These are phyloP conservation scores for Piezodorus guildinii DNA, from an alignment of 1,140 invertebrate genomes.

Conservation along the genomic window DNA sequence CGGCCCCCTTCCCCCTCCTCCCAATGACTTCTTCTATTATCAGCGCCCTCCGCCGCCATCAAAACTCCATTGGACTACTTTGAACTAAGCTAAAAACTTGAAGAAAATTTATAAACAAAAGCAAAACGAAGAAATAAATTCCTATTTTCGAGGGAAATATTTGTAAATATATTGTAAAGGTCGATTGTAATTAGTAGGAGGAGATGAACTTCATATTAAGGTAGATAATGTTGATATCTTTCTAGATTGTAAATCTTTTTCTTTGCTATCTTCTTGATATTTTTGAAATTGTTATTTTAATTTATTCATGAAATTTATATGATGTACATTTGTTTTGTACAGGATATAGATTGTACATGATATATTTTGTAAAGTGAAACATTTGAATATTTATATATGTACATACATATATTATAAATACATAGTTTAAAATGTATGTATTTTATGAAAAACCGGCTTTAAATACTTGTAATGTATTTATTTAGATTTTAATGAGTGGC, in stretches of 20 bases:
- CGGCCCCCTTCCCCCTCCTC: neutral
- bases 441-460: neutral
- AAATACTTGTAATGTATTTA: neutral
- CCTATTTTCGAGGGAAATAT: neutral
- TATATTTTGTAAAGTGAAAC: conserved; percentile 5
- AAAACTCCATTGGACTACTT: neutral
- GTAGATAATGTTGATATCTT: neutral
- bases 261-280: neutral
- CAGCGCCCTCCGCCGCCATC: neutral
- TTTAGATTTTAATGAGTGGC: neutral
- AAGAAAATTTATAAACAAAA: neutral
- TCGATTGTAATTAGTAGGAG: no score
- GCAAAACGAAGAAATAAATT: neutral
- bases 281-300: neutral
- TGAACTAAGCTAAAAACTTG: neutral
- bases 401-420: neutral
- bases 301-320: conserved; percentile 2
- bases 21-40: neutral
- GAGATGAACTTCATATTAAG: no score
- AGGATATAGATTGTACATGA: conserved; percentile 4
- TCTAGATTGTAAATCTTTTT: neutral
- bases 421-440: neutral
- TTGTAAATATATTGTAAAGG: neutral
- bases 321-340: neutral
- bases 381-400: neutral